Percentiles rank a stretch among this genome's conserved stretches.
Evolutionary conservation across 2,113 vertebrate species (phyloP).

Genomic region (Ammodytes marinus): DNA sequence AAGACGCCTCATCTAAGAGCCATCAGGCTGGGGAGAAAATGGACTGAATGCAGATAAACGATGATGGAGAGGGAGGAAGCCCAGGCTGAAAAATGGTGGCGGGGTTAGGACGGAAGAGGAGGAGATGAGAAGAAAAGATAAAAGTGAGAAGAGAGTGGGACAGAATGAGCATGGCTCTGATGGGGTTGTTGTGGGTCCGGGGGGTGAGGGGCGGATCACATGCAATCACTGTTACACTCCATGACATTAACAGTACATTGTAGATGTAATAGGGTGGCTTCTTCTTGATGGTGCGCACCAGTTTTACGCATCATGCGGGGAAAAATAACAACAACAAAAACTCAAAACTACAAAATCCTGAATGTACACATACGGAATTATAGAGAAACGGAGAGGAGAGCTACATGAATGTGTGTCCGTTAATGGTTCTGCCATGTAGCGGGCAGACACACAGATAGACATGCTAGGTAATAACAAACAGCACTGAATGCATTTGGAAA

Average conservation of each 20-base stretch:
- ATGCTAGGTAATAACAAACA: conserved; percentile 69
- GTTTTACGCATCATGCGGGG: background rate
- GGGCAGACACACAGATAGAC: conserved; percentile 42
- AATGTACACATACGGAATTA: conserved; percentile 29
- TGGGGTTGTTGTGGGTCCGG: conserved; percentile 10
- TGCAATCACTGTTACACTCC: conserved; percentile 29
- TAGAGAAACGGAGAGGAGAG: background rate
- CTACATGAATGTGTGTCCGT: conserved; percentile 37
- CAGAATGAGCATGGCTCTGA: conserved; percentile 47
- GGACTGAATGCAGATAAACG: conserved; percentile 80
- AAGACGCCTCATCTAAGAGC: conserved; percentile 80
- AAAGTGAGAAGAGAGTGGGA: conserved; percentile 29
- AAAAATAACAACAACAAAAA: background rate
- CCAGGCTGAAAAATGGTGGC: conserved; percentile 56
- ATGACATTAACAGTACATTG: conserved; percentile 1
- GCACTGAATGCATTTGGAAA: conserved; percentile 59
- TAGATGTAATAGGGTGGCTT: conserved; percentile 5
- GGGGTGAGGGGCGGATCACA: background rate
- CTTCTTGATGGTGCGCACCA: background rate
- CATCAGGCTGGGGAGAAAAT: conserved; percentile 81
- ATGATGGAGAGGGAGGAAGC: conserved; percentile 78
- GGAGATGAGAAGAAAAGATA: conserved; percentile 54
- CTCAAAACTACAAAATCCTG: background rate
- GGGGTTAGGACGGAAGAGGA: conserved; percentile 33
- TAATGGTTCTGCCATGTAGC: conserved; percentile 55